A percentile compares a stretch with the other conserved stretches of the same genome.
These are phyloP conservation scores for Bothrops jararaca DNA, from an alignment of 2,113 vertebrate species.

Conservation along the genomic window DNA sequence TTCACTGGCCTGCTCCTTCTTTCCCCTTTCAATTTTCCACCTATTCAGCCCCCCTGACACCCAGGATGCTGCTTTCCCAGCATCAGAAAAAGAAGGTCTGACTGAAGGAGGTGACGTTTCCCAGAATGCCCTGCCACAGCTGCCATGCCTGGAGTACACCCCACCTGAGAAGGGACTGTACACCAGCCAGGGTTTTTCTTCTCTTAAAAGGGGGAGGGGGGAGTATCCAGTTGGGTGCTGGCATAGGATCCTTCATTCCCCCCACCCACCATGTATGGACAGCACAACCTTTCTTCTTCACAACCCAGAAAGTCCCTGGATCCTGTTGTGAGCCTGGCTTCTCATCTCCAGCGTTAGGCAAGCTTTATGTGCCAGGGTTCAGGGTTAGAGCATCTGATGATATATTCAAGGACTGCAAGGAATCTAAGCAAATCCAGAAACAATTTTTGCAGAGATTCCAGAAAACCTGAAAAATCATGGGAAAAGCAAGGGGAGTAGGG, in stretches of 20 bases:
- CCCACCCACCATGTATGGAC: not conserved
- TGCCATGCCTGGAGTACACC: not conserved
- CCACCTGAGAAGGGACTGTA: not conserved
- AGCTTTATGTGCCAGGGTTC: not conserved
- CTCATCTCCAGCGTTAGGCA: not conserved
- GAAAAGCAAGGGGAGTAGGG: not conserved
- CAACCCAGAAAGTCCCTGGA: not conserved
- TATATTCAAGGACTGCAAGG: not conserved
- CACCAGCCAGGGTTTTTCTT: not conserved
- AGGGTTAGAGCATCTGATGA: not conserved
- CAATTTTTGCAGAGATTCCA: not conserved
- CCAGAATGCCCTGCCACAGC: not conserved
- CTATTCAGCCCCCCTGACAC: not conserved
- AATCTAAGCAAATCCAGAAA: not conserved
- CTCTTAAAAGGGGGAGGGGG: not conserved
- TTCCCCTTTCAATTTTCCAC: not conserved
- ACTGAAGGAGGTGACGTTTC: not conserved
- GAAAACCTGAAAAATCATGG: not conserved
- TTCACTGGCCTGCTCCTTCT: not conserved
- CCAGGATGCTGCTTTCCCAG: not conserved
- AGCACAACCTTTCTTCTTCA: not conserved
- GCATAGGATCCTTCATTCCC: not conserved
- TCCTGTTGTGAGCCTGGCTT: not conserved
- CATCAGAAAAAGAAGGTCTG: not conserved
- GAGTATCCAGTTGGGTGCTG: not conserved